phyloP scores from a whole-genome alignment of 2,888 invertebrate species.

The Folsomia candida region DNA sequence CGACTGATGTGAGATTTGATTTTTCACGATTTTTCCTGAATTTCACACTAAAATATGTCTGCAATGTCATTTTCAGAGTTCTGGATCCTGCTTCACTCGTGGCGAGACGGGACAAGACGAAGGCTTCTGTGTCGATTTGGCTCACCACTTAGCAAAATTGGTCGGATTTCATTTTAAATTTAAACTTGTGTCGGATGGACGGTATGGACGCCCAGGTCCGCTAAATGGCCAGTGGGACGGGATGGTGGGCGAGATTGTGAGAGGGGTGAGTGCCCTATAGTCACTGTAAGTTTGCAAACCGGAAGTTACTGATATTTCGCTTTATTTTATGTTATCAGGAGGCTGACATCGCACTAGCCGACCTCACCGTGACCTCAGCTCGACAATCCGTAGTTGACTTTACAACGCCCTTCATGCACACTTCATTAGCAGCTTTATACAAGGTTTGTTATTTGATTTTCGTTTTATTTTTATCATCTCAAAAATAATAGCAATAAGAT shows the following conservation, averaged over 20 bases:
- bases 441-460: constrained; percentile 36
- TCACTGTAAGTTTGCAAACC: not conserved
- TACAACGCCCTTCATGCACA: constrained; percentile 48
- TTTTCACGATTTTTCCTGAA: too few relatives aligned
- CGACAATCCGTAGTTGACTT: constrained; percentile 46
- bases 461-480: not conserved
- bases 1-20: constrained; percentile 33
- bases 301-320: not conserved
- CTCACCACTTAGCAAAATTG: constrained; percentile 38
- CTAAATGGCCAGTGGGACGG: constrained; percentile 47
- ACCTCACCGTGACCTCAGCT: constrained; percentile 46
- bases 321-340: constrained; percentile 51
- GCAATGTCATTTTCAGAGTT: constrained; percentile 17
- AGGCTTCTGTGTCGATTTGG: constrained; percentile 46
- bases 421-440: constrained; percentile 46
- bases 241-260: constrained; percentile 45
- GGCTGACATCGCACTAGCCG: constrained; percentile 46
- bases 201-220: constrained; percentile 43
- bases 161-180: constrained; percentile 46
- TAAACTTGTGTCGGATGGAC: constrained; percentile 38
- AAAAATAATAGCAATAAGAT: not conserved
- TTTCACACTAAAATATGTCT: too few relatives aligned
- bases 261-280: constrained; percentile 34
- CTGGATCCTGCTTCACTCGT: constrained; percentile 35
- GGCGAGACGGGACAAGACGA: constrained; percentile 36